Conservation (phyloP, 2,113 vertebrate genomes). For the Stigmatopora nigra region DNA sequence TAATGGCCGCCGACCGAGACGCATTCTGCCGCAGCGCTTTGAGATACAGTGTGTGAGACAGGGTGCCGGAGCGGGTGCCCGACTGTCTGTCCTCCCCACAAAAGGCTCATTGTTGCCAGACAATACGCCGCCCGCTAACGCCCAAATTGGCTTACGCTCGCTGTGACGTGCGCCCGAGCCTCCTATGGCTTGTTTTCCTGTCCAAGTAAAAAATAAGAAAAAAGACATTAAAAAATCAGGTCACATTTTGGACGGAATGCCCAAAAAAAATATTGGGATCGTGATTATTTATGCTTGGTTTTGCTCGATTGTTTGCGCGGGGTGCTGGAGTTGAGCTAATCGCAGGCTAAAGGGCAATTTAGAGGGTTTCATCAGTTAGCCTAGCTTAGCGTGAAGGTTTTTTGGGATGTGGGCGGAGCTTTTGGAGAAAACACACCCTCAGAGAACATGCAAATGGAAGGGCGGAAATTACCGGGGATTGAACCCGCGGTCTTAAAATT, state of each 20-base stretch:
- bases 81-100: conserved; percentile 60
- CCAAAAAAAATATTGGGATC: conserved; percentile 10
- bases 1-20: conserved; percentile 57
- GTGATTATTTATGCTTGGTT: too few species aligned
- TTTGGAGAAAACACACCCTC: too few species aligned
- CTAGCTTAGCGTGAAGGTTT: too few species aligned
- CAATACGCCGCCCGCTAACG: conserved; percentile 48
- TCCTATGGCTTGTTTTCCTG: conserved; percentile 35
- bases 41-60: conserved; percentile 58
- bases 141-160: conserved; percentile 48
- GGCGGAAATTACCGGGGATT: too few species aligned
- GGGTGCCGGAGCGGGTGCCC: conserved; percentile 60
- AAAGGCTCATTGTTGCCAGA: conserved; percentile 59
- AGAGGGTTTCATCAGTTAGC: too few species aligned
- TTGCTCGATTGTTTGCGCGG: too few species aligned
- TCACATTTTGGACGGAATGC: conserved; percentile 39
- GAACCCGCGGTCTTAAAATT: too few species aligned
- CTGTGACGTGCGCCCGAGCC: conserved; percentile 6
- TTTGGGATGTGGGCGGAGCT: too few species aligned
- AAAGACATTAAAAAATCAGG: conserved; percentile 42
- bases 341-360: too few species aligned
- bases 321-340: too few species aligned
- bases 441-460: too few species aligned
- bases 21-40: conserved; percentile 55
- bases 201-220: conserved; percentile 1